Evolutionary conservation across 2,797 vertebrate genomes (phyloP), one percentile per base, ranked within the genome.

Genomic region (Megalops cyprinoides): DNA sequence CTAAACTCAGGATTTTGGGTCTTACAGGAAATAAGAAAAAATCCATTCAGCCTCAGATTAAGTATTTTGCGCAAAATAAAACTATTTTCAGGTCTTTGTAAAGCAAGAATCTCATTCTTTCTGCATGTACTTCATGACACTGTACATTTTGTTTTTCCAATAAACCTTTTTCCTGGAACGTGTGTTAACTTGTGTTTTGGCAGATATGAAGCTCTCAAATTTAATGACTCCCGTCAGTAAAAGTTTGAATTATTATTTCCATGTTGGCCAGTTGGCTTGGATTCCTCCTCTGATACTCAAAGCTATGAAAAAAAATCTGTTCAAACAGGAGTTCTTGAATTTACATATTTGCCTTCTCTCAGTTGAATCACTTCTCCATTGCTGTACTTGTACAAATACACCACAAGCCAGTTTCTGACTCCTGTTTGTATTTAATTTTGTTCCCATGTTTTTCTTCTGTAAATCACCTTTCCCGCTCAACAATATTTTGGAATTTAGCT

Each of bases 111-210:
- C 25, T 71, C 10, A 2, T 25, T 44, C 42, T 44, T 71, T 71
- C 42, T n/a, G 20, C 18, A 39, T n/a, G n/a, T 44, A 71, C 71
- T 71, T 42, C 67, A 42, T 39, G 44, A 44, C 37, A 71, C 18
- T 12, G 25, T 10, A 39, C 39, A 44, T 71, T 71, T 20, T 44
- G 18, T 34, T 71, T 42, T 71, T 53, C 18, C 20, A 71, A 20
- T 71, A 42, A 42, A 71, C 23, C 37, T n/a, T 71, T 71, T 71
- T 71, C 67, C 20, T 42, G 39, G 67, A 71, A 71, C 67, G 42
- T 71, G 67, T 71, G 67, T 44, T 71, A 71, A 44, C 67, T 44
- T 44, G 67, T 71, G 39, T 23, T 18, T 7, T 71, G 65, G 37
- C 67, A 44, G 39, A 71, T 42, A 39, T 12, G 51, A 18, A 53